Evolutionary conservation across 2,113 vertebrate genomes (phyloP), one percentile per base, ranked within the genome.

Genomic region (Electrona antarctica): DNA sequence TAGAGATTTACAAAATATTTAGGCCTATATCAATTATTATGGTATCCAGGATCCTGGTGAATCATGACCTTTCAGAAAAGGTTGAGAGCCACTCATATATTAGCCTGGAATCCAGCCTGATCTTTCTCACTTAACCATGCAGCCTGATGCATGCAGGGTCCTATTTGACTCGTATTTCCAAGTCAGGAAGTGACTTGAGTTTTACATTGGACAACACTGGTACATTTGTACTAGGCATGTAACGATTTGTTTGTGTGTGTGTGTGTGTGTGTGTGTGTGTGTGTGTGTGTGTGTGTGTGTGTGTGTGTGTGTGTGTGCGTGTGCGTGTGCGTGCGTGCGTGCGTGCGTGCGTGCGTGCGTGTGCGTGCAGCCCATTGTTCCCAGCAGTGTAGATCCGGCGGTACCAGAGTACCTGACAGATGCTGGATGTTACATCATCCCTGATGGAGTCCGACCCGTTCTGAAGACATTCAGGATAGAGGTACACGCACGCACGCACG

Each of bases 391-490:
- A 71, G 93, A 96, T 6, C 96, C 95, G 65, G 92, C 90, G 77
- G 92, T 96, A 0, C 92, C 94, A 0, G 60, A 76, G n/a, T 87
- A 85, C 57, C 45, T 94, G 64, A 74, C 89, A 0, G 93, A 95
- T 7, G 78, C 93, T 21, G 90, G 79, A 33, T 70, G 2, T 50
- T 95, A 94, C 83, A 80, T 92, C 71, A 96, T 99, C 78, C 97
- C 96, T 2, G 90, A 94, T 6, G 94, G 91, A 6, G 92, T 98
- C 56, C 91, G 92, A 15, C 97, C 95, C 0, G 87, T 95, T 50
- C 93, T 99, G 78, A 95, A 91, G 81, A 95, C 95, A 49, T 98
- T 98, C 80, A 93, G 93, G 78, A 94, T 99, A 6, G 97, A 99
- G 96, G 96, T 92, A n/a, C 28, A 66, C 9, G 11, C 21, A 8